phyloP scores from a whole-genome alignment of 2,113 vertebrate species.

The Euleptes europaea region DNA sequence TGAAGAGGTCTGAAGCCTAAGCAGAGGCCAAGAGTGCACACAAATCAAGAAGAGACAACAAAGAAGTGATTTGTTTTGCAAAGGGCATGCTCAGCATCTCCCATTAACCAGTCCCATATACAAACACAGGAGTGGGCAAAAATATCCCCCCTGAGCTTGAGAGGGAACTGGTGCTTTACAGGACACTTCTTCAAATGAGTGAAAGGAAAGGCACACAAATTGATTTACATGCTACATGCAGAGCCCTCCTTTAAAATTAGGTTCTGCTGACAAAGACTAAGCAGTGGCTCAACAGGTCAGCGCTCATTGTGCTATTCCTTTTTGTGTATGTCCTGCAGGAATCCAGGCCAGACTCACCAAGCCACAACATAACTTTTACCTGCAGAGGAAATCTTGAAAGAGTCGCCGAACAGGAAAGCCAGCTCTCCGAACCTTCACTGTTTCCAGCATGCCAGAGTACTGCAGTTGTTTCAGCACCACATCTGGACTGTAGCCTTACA shows the following conservation, averaged over 20 bases:
- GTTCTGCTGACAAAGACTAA: neutral
- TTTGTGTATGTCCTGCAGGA: neutral
- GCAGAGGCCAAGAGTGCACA: slow-evolving; percentile 26
- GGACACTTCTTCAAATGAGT: neutral
- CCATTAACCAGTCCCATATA: neutral
- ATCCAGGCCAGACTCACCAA: neutral
- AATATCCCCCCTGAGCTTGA: neutral
- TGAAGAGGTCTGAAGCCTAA: slow-evolving; percentile 84
- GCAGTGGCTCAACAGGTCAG: neutral
- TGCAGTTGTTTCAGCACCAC: slow-evolving; percentile 89
- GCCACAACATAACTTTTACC: slow-evolving; percentile 66
- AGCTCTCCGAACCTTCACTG: slow-evolving; percentile 89
- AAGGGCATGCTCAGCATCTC: neutral
- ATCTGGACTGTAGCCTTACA: slow-evolving; percentile 80
- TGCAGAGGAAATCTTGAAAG: slow-evolving; percentile 84
- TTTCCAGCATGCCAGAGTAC: slow-evolving; percentile 93
- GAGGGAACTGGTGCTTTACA: neutral
- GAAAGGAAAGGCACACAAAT: neutral
- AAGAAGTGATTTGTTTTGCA: neutral
- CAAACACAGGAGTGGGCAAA: neutral
- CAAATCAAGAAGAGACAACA: neutral
- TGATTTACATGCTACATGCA: neutral
- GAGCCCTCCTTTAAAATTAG: neutral
- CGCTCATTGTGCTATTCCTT: neutral
- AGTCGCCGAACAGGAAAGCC: slow-evolving; percentile 88